Evolutionary conservation across 2,113 vertebrate species (phyloP).

Genomic region (Larimichthys polyactis): DNA sequence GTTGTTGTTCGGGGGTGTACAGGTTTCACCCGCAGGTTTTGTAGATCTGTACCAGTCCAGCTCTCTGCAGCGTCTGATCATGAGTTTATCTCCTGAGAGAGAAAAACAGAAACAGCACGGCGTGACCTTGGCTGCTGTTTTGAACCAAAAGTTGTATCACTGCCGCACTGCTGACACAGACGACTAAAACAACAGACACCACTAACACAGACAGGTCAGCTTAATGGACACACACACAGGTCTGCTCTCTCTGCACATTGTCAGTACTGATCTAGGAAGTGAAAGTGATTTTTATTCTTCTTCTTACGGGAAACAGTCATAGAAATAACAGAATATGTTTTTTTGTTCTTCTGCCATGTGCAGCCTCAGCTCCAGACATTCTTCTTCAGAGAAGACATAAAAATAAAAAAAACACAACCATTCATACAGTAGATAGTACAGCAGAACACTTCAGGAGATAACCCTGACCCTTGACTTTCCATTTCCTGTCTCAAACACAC

Average conservation of each 20-base stretch:
- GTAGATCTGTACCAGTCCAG: neutral
- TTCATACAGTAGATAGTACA: neutral
- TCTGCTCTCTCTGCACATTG: neutral
- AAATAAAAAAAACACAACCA: neutral
- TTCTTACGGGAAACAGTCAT: neutral
- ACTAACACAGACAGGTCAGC: neutral
- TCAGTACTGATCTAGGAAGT: neutral
- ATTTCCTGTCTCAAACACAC: constrained; percentile 37
- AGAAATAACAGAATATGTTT: neutral
- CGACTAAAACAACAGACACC: neutral
- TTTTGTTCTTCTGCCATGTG: neutral
- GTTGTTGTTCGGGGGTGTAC: neutral
- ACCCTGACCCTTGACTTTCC: constrained; percentile 16
- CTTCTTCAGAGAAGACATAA: neutral
- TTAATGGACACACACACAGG: neutral
- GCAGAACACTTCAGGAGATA: constrained; percentile 17
- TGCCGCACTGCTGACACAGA: constrained; percentile 10
- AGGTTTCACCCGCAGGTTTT: neutral
- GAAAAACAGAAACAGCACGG: neutral
- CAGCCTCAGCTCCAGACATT: neutral
- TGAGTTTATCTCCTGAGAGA: neutral
- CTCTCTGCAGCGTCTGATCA: neutral
- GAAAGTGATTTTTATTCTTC: neutral
- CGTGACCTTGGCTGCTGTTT: constrained; percentile 40
- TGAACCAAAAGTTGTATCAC: constrained; percentile 26